A percentile compares a stretch with the other conserved stretches of the same genome.
phyloP scores from a whole-genome alignment of 2,113 vertebrate species.

The Toxostoma redivivum region DNA sequence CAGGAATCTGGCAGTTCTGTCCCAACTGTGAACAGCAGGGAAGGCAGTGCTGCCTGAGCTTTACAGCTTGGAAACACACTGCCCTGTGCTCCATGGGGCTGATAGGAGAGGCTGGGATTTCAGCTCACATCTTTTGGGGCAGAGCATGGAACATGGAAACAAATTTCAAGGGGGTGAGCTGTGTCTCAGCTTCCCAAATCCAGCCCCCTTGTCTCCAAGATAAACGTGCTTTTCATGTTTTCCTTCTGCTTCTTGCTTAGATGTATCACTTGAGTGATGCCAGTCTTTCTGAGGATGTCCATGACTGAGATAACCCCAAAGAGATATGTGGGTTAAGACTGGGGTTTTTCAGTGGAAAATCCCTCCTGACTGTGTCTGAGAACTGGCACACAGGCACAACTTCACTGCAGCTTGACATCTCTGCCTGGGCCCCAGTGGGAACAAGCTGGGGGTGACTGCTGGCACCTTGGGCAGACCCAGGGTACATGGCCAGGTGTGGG shows the following conservation, averaged over 20 bases:
- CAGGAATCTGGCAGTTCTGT: not conserved
- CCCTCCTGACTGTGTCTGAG: not conserved
- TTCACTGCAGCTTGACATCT: not conserved
- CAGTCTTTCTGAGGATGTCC: not conserved
- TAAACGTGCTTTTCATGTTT: not conserved
- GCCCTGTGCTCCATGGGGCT: not conserved
- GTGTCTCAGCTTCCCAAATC: not conserved
- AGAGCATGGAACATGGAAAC: fast-evolving
- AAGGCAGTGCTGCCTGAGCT: not conserved
- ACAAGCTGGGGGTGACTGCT: not conserved
- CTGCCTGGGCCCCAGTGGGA: not conserved
- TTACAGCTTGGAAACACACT: not conserved
- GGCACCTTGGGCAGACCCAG: not conserved
- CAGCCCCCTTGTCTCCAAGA: not conserved
- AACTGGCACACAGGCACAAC: not conserved
- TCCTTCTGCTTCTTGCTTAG: not conserved
- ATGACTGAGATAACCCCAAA: not conserved
- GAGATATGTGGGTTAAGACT: not conserved
- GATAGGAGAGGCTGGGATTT: not conserved
- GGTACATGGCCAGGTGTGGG: not conserved
- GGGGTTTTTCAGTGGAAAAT: not conserved
- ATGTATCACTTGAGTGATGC: not conserved
- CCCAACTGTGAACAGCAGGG: not conserved
- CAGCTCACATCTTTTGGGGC: not conserved
- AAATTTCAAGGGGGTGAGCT: not conserved